These are phyloP conservation scores for Lampris incognitus DNA, from an alignment of 2,113 vertebrate species.

Conservation along the genomic window DNA sequence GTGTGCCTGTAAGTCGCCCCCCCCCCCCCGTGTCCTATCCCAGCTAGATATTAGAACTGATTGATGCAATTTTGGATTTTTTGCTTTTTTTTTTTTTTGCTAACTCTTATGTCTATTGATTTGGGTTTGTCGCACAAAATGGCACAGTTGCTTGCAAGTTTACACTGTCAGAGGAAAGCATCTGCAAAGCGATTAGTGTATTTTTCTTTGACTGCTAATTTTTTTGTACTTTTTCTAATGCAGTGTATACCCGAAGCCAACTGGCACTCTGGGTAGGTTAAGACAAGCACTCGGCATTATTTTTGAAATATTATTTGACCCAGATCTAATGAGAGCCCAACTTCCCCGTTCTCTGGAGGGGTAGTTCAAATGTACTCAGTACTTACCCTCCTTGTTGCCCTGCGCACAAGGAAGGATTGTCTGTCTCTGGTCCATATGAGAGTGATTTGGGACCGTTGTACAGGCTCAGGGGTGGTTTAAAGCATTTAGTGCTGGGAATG, in stretches of 20 bases:
- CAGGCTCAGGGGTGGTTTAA: conserved; percentile 64
- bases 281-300: conserved; percentile 2
- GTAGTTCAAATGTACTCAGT: not conserved
- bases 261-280: conserved; percentile 10
- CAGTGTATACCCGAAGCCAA: not conserved
- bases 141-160: not conserved
- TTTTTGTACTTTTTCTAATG: conserved; percentile 1
- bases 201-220: not conserved
- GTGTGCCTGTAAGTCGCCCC: too few relatives aligned
- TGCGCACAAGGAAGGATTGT: not conserved
- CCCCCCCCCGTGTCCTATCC: too few relatives aligned
- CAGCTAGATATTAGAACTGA: too few relatives aligned
- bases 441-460: conserved; percentile 75
- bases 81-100: too few relatives aligned
- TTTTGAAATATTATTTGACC: not conserved
- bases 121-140: not conserved
- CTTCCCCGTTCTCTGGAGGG: not conserved
- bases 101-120: not conserved
- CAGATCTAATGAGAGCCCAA: not conserved
- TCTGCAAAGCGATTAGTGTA: not conserved
- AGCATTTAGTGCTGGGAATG: conserved; percentile 62
- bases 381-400: conserved; percentile 4
- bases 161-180: not conserved
- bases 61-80: too few relatives aligned
- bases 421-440: conserved; percentile 72